Evolutionary conservation across 2,797 vertebrate genomes (phyloP).

Genomic region (Ibycter americanus): DNA sequence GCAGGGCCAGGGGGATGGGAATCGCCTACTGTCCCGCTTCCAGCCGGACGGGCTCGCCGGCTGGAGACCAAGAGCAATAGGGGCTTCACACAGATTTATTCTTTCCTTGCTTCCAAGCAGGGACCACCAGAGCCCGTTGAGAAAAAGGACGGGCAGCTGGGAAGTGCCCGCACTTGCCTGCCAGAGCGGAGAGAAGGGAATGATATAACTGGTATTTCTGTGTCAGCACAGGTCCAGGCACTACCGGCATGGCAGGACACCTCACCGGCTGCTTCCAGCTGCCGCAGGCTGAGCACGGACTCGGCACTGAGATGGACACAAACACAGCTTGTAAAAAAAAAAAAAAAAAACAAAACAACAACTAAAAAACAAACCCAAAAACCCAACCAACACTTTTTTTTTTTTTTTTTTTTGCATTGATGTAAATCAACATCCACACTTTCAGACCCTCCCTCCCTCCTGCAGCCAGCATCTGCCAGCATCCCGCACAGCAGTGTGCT

Average conservation of each 20-base stretch:
- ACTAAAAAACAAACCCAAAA: no score
- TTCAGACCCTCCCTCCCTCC: not conserved
- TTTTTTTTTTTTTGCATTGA: accelerated
- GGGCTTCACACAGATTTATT: not conserved
- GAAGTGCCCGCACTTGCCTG: not conserved
- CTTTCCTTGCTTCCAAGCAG: not conserved
- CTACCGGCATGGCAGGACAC: not conserved
- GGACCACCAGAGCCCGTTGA: not conserved
- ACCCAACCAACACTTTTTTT: no score
- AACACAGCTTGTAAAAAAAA: not conserved
- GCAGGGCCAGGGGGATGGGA: slow-evolving; percentile 37
- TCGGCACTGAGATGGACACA: accelerated
- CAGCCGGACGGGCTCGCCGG: not conserved
- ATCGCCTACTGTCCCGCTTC: slow-evolving; percentile 39
- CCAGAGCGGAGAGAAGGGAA: not conserved
- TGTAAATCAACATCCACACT: not conserved
- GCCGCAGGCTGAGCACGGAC: not conserved
- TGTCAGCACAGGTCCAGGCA: not conserved
- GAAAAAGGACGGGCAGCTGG: not conserved
- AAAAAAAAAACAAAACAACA: not conserved
- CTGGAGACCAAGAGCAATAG: not conserved
- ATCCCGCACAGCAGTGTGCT: accelerated
- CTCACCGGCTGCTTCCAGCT: not conserved
- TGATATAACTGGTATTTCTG: no score
- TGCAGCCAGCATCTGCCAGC: not conserved